Conservation (phyloP, 2,113 vertebrate genomes). For the Rhabdomys dilectus region DNA sequence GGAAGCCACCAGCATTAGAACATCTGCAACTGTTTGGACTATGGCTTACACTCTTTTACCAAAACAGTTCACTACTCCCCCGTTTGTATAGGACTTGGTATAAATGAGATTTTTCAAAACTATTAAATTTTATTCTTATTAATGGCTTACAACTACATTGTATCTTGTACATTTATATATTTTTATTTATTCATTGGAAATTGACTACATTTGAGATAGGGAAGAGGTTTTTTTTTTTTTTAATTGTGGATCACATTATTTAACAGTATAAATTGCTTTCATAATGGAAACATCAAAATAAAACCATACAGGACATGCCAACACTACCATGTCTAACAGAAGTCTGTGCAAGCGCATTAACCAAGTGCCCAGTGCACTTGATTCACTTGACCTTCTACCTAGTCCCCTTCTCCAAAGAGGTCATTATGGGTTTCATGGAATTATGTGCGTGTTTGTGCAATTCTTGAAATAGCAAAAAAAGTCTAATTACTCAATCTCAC, state of each 20-base stretch:
- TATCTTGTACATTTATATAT: background rate
- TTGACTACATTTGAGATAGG: background rate
- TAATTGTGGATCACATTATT: background rate
- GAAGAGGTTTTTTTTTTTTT: background rate
- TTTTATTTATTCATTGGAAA: constrained; percentile 27
- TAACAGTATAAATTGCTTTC: constrained; percentile 20
- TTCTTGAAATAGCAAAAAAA: background rate
- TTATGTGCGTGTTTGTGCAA: background rate
- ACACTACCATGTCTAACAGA: background rate
- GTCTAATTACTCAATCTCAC: background rate
- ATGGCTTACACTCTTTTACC: background rate
- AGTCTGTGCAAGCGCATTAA: background rate
- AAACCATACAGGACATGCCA: background rate
- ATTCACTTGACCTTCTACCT: background rate
- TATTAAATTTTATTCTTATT: background rate
- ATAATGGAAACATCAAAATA: constrained; percentile 19
- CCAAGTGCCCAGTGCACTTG: background rate
- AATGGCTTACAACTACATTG: constrained; percentile 33
- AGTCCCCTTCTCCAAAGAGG: background rate
- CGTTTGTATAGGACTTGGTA: background rate
- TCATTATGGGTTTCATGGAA: background rate
- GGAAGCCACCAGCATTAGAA: background rate
- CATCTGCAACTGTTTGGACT: background rate
- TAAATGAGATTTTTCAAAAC: constrained; percentile 14
- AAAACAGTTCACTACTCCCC: background rate